Conservation (phyloP, 2,888 invertebrate genomes). For the Andrena praecox region DNA sequence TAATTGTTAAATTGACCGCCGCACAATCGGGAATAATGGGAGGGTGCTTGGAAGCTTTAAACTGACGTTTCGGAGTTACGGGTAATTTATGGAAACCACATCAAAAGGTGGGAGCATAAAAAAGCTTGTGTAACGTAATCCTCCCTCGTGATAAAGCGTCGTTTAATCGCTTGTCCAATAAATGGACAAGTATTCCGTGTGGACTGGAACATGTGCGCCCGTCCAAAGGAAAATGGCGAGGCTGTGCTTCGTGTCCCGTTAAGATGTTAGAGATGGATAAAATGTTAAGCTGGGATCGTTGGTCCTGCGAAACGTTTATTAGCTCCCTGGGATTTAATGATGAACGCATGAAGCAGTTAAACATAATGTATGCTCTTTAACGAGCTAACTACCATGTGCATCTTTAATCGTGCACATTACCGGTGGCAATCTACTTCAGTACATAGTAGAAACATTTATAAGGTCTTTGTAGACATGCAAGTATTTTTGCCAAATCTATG, state of each 20-base stretch:
- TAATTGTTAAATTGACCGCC: not conserved
- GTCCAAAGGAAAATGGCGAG: conserved; percentile 9
- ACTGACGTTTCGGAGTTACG: conserved; percentile 18
- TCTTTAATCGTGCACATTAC: too few relatives aligned
- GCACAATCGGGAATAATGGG: conserved; percentile 4
- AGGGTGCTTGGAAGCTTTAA: conserved; percentile 19
- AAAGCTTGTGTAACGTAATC: conserved; percentile 43
- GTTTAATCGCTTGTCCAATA: conserved; percentile 60
- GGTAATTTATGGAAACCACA: conserved; percentile 50
- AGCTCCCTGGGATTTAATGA: too few relatives aligned
- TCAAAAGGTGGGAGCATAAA: conserved; percentile 46
- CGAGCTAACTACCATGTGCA: too few relatives aligned
- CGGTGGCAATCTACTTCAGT: too few relatives aligned
- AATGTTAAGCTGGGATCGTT: not conserved
- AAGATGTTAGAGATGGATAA: conserved; percentile 3
- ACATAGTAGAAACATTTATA: too few relatives aligned
- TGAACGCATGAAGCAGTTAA: too few relatives aligned
- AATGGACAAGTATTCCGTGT: conserved; percentile 41
- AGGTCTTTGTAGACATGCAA: too few relatives aligned
- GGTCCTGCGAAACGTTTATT: too few relatives aligned
- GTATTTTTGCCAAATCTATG: too few relatives aligned
- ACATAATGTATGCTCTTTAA: too few relatives aligned
- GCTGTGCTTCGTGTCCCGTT: not conserved
- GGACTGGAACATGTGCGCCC: not conserved
- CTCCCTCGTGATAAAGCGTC: conserved; percentile 37